phyloP scores from a whole-genome alignment of 1,140 invertebrate genomes.

The Zaprionus davidi region DNA sequence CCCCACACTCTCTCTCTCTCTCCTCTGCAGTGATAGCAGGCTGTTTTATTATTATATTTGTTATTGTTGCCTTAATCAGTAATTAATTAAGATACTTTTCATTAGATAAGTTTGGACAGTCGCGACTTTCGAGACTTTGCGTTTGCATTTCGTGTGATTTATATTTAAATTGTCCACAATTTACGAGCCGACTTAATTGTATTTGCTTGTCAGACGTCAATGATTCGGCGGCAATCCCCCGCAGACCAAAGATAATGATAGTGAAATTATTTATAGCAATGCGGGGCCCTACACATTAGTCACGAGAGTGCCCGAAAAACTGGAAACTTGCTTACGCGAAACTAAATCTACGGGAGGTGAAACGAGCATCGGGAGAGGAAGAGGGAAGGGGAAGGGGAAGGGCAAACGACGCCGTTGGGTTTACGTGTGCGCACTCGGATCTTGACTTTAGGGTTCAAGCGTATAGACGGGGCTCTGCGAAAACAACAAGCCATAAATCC shows the following conservation, averaged over 20 bases:
- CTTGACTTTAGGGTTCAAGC: slow-evolving; percentile 20
- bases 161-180: slow-evolving; percentile 62
- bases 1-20: no score
- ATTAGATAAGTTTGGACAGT: slow-evolving; percentile 69
- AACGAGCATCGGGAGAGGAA: not conserved
- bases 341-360: not conserved
- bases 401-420: not conserved
- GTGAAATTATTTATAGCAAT: slow-evolving; percentile 55
- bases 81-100: slow-evolving; percentile 82
- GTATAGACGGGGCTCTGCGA: slow-evolving; percentile 13
- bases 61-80: slow-evolving; percentile 58
- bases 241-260: slow-evolving; percentile 41
- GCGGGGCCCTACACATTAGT: slow-evolving; percentile 46
- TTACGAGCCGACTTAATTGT: slow-evolving; percentile 76
- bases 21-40: slow-evolving; percentile 38
- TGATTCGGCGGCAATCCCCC: slow-evolving; percentile 44
- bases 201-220: slow-evolving; percentile 75
- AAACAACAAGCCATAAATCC: slow-evolving; percentile 43
- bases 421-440: slow-evolving; percentile 23
- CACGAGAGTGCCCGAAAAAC: slow-evolving; percentile 16
- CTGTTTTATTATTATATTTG: slow-evolving; percentile 37
- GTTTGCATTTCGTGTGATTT: slow-evolving; percentile 30
- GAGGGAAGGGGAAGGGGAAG: not conserved
- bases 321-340: not conserved
- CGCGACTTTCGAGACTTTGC: slow-evolving; percentile 27